Evolutionary conservation across 2,797 vertebrate species (phyloP), one percentile per base, ranked within the genome.

Genomic region (Microtus agrestis): DNA sequence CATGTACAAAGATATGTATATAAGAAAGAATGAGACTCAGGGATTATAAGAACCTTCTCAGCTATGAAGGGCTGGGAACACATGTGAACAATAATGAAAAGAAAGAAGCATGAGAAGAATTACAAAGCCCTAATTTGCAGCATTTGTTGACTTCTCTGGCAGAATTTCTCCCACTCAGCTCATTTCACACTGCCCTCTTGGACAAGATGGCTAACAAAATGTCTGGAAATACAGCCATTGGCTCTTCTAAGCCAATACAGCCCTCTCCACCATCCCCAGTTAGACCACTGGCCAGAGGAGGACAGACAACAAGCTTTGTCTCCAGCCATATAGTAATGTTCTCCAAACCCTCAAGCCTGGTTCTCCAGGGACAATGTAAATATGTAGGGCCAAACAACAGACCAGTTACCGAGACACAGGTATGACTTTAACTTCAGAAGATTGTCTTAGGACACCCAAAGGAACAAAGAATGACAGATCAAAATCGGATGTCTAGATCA

Each of bases 401-500:
- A 43, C 5, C 29, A 77, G 25, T 86, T 82, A 37, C 37, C 11
- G 81, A 96, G 93, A 73, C 5, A 1, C 27, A 37, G 15, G 10
- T 46, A 37, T 71, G 69, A 14, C 46, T 93, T 77, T 87, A 67
- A 29, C 17, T 25, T 40, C 37, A 13, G 37, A 48, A 43, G 12
- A 56, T 86, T 67, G 14, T n/a, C 48, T 89, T 81, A 87, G 54
- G 91, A 87, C 91, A 43, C 65, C 7, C n/a, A 73, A 89, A 78
- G 25, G 23, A 46, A 2, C 25, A 56, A 59, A 14, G 61, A 14
- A 13, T 23, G 15, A 31, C 19, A 89, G 74, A 43, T 91, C 65
- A 89, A 87, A 95, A 77, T 6, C 40, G 27, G 11, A 93, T 91
- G 13, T 59, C 23, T 51, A 86, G 40, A 94, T 87, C 89, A 40